These are phyloP conservation scores for Pseudorasbora parva DNA, from an alignment of 2,113 vertebrate genomes.

Conservation along the genomic window DNA sequence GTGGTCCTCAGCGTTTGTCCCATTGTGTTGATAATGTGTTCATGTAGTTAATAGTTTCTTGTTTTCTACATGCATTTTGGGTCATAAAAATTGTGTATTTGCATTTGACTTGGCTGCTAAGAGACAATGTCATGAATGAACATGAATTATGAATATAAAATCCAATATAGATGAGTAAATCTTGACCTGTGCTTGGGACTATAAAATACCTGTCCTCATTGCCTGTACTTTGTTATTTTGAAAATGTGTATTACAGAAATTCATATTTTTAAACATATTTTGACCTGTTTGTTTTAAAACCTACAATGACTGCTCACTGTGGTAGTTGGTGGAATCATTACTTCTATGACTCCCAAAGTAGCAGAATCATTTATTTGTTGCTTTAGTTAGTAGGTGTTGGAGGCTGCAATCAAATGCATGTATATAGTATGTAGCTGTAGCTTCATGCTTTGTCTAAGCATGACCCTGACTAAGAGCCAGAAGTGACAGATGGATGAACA, in stretches of 20 bases:
- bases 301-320: too few species aligned
- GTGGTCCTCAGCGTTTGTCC: neutral
- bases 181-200: neutral
- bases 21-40: neutral
- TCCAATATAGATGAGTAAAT: neutral
- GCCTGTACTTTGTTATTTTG: too few species aligned
- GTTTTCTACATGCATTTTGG: neutral
- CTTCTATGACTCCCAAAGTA: neutral
- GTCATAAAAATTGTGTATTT: neutral
- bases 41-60: neutral
- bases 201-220: neutral
- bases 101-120: neutral
- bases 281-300: too few species aligned
- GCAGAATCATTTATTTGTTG: neutral
- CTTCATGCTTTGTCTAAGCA: slow-evolving; percentile 25
- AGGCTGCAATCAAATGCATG: neutral
- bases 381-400: neutral
- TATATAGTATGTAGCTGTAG: neutral
- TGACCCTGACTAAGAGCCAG: slow-evolving; percentile 33
- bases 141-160: neutral
- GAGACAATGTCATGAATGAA: neutral
- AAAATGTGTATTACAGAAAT: too few species aligned
- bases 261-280: too few species aligned
- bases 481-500: slow-evolving; percentile 54
- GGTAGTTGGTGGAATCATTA: neutral